A percentile compares a stretch with the other conserved stretches of the same genome.
Conservation (phyloP, 2,797 vertebrate genomes). For the Hyperoplus immaculatus region DNA sequence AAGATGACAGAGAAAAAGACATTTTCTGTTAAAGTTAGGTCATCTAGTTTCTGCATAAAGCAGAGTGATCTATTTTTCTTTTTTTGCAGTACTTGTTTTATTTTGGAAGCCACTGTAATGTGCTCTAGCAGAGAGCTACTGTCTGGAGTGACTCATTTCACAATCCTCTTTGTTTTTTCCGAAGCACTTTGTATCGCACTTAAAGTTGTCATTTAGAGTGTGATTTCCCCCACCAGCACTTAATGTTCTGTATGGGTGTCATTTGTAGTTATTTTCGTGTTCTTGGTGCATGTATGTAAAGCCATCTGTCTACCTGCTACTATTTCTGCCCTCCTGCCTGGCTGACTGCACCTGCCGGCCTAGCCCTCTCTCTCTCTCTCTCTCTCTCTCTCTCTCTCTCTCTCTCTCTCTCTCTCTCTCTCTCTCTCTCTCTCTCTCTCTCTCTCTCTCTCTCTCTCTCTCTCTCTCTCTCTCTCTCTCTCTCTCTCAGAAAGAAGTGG, state of each 20-base stretch:
- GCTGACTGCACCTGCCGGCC: constrained; percentile 47
- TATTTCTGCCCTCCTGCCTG: constrained; percentile 23
- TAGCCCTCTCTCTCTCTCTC: constrained; percentile 18
- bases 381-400: constrained; percentile 32
- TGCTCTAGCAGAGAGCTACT: constrained; percentile 20
- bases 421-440: constrained; percentile 5
- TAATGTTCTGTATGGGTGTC: constrained; percentile 59
- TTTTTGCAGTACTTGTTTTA: constrained; percentile 39
- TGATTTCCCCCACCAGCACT: constrained; percentile 35
- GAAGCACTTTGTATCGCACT: constrained; percentile 58
- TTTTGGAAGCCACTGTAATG: constrained; percentile 36
- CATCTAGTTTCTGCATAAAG: constrained; percentile 18
- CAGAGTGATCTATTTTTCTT: constrained; percentile 4
- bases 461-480: constrained; percentile 22
- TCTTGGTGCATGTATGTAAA: constrained; percentile 35
- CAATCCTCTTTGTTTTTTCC: constrained; percentile 62
- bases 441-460: too few species aligned
- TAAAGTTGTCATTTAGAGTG: constrained; percentile 68
- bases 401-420: constrained; percentile 7
- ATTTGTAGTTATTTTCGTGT: constrained; percentile 50
- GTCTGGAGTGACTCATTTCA: constrained; percentile 60
- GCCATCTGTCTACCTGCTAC: constrained; percentile 46
- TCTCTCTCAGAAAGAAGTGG: constrained; percentile 48
- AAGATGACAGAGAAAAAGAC: constrained; percentile 1
- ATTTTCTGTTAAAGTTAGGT: background rate